phyloP scores from a whole-genome alignment of 2,797 vertebrate species.

The Tiaroga cobitis region DNA sequence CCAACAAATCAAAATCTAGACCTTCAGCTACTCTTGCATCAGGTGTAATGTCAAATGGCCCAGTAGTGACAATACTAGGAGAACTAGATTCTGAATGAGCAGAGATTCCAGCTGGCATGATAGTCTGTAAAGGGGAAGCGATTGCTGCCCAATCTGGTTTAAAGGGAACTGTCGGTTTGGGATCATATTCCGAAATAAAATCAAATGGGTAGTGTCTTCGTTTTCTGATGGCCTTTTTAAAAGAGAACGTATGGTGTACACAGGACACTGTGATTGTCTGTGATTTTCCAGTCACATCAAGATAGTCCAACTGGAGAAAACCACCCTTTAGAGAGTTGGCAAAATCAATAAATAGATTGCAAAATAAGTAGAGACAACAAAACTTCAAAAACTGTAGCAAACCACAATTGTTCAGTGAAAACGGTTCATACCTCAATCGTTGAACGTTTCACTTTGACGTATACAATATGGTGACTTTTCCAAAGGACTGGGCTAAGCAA shows the following conservation, averaged over 20 bases:
- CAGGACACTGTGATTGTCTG: conserved; percentile 9
- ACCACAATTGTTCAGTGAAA: background rate
- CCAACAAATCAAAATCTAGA: background rate
- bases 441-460: conserved; percentile 1
- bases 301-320: background rate
- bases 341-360: too few species aligned
- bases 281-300: background rate
- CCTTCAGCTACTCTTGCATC: background rate
- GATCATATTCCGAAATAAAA: background rate
- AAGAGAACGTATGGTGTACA: background rate
- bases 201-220: conserved; percentile 7
- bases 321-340: background rate
- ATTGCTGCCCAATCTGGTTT: background rate
- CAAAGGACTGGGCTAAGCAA: background rate
- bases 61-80: background rate
- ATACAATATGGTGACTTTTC: background rate
- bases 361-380: background rate
- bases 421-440: background rate
- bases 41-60: background rate
- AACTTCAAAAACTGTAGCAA: background rate
- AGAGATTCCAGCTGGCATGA: background rate
- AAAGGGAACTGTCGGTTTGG: background rate
- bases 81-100: background rate
- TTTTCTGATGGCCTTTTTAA: background rate
- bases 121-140: too few species aligned